phyloP scores from a whole-genome alignment of 2,113 vertebrate genomes.

The Alligator mississippiensis region DNA sequence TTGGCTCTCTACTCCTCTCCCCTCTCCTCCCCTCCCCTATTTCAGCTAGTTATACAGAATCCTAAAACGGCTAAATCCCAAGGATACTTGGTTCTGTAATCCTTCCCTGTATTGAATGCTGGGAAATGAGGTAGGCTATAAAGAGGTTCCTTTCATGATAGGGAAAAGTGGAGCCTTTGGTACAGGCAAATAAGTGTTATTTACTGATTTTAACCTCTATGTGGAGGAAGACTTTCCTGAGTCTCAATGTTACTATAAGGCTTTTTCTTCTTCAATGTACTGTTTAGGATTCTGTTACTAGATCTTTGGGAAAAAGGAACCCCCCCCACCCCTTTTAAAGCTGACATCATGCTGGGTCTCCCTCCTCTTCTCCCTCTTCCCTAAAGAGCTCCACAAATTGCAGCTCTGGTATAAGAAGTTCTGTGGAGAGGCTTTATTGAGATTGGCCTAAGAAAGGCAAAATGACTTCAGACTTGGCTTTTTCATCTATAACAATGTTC shows the following conservation, averaged over 20 bases:
- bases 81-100: neutral
- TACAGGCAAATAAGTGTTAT: neutral
- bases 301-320: neutral
- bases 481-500: neutral
- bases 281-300: neutral
- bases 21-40: neutral
- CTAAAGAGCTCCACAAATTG: neutral
- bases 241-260: neutral
- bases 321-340: neutral
- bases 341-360: neutral
- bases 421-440: neutral
- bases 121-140: neutral
- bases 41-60: neutral
- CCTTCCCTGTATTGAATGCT: neutral
- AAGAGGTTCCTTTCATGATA: neutral
- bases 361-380: neutral
- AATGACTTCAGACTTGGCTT: neutral
- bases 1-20: no score
- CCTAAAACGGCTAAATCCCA: neutral
- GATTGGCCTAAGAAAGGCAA: fast-evolving
- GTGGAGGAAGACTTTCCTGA: neutral
- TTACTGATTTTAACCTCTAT: neutral
- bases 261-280: neutral
- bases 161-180: neutral
- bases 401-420: neutral